A percentile compares a stretch with the other conserved stretches of the same genome.
Evolutionary conservation across 2,888 invertebrate species (phyloP).

Genomic region (Miltochrista miniata): DNA sequence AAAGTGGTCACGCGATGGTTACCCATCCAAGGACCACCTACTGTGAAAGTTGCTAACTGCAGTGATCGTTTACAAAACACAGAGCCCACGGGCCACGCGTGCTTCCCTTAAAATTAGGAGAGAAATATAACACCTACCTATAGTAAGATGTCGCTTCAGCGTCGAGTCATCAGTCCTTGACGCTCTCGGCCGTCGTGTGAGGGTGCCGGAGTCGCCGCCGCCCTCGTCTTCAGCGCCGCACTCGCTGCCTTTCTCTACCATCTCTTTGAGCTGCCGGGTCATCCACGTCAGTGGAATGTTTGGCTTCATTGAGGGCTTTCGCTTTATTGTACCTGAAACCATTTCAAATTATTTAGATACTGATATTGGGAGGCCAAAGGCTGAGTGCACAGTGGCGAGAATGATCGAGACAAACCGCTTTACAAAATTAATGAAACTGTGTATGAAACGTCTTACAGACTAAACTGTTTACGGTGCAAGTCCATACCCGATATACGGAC

Average conservation of each 20-base stretch:
- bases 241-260: constrained; percentile 86
- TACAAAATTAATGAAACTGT: no score
- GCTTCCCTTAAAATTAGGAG: background rate
- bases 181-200: constrained; percentile 80
- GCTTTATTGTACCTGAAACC: constrained; percentile 90
- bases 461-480: no score
- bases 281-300: constrained; percentile 95
- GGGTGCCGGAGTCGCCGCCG: constrained; percentile 82
- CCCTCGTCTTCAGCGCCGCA: constrained; percentile 57
- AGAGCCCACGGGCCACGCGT: no score
- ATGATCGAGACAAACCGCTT: no score
- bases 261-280: constrained; percentile 94
- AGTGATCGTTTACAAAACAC: no score
- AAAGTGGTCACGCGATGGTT: no score
- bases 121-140: constrained; percentile 44
- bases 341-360: constrained; percentile 1
- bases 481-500: no score
- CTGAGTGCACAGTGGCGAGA: no score
- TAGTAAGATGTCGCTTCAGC: constrained; percentile 64
- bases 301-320: constrained; percentile 96
- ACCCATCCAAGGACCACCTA: no score
- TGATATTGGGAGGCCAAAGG: no score
- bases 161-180: constrained; percentile 64
- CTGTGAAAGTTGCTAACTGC: no score
- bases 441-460: no score